Evolutionary conservation across 2,888 invertebrate genomes (phyloP).

Genomic region (Lycophotia porphyrea): DNA sequence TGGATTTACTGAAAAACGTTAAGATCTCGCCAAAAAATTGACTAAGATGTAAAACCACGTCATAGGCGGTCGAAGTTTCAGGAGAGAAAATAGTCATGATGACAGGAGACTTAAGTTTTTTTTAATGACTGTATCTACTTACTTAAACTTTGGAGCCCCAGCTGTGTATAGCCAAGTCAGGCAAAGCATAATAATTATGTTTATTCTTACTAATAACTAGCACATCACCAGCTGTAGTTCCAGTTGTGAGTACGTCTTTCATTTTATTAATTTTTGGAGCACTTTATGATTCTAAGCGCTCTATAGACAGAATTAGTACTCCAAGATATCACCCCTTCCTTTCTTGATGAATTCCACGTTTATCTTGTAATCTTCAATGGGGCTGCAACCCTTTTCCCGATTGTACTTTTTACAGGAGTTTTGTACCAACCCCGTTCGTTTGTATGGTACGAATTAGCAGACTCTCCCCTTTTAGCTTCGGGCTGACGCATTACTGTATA

Average conservation of each 20-base stretch:
- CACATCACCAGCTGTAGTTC: not conserved
- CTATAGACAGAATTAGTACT: slow-evolving; percentile 11
- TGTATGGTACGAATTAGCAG: slow-evolving; percentile 53
- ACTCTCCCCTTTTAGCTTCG: slow-evolving; percentile 54
- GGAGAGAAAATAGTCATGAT: not conserved
- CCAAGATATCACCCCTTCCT: slow-evolving; percentile 65
- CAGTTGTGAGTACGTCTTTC: too few species aligned
- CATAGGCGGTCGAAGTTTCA: not conserved
- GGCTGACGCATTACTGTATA: slow-evolving; percentile 49
- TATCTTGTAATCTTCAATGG: slow-evolving; percentile 78
- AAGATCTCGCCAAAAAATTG: not conserved
- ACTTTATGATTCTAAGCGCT: slow-evolving; percentile 8
- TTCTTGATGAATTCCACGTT: slow-evolving; percentile 79
- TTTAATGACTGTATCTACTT: not conserved
- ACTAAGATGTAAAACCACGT: not conserved
- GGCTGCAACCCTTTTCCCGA: slow-evolving; percentile 69
- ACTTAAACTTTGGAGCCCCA: not conserved
- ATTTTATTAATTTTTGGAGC: not conserved
- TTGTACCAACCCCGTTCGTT: slow-evolving; percentile 39
- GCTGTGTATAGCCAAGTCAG: not conserved
- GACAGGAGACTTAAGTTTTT: not conserved
- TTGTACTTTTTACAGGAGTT: slow-evolving; percentile 67
- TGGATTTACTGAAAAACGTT: too few species aligned
- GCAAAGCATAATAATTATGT: not conserved
- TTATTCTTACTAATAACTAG: not conserved